Evolutionary conservation across 2,113 vertebrate species (phyloP), one percentile per base, ranked within the genome.

Genomic region (Anser cygnoides): DNA sequence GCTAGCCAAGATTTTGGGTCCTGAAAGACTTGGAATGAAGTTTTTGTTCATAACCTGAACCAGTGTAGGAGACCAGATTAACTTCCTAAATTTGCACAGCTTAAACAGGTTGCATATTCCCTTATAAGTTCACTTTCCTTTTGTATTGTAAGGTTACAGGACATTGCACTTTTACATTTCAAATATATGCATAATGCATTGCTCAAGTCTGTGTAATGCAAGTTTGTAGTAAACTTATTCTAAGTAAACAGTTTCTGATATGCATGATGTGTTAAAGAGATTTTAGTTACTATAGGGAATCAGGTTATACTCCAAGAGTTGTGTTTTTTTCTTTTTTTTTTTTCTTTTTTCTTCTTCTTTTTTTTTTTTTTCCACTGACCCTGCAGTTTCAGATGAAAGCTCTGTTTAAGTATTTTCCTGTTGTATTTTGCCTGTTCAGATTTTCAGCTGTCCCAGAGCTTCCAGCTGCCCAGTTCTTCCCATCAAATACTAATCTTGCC

Each of bases 151-250:
- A 52, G 43, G 12, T 82, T 92, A 67, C 84, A 79, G 79, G 43
- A 31, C 18, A 80, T 33, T 0, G 0, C 21, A 22, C 5, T 26
- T 0, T 2, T 39, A 54, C 4, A 11, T 86, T 84, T 84, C 35
- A 92, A 49, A 35, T 54, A 11, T 13, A 63, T 1, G 13, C 21
- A 29, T 15, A 63, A 25, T 0, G 0, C 15, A 49, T 50, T 39
- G 25, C 76, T 80, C 26, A 63, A 49, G 33, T 31, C 44, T 86
- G 72, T 43, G 14, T n/a, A 62, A 80, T 29, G 70, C 17, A 95
- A 41, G 22, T 78, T 66, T 14, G 31, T 21, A 70, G 35, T 43
- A 86, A 92, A 89, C 9, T 49, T 83, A 19, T 6, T 85, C 37
- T 28, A 81, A 68, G 35, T 79, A 71, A 81, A 57, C 16, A 28